These are phyloP conservation scores for Gallinago jamesoni DNA, from an alignment of 2,113 vertebrate genomes.

Conservation along the genomic window DNA sequence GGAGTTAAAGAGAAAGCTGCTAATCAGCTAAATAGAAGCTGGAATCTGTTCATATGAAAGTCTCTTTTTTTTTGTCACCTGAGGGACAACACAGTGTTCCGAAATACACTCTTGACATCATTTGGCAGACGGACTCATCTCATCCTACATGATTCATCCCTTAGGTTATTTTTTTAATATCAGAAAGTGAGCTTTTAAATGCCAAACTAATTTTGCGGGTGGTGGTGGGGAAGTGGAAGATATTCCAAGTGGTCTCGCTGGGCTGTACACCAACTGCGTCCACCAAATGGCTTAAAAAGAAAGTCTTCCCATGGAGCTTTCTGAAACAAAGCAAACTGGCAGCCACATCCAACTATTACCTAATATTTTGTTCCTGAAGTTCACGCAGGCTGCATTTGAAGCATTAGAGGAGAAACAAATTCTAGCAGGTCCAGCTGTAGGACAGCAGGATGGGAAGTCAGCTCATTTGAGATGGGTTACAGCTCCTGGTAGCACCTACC, in stretches of 20 bases:
- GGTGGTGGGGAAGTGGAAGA: slow-evolving; percentile 65
- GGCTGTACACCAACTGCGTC: slow-evolving; percentile 76
- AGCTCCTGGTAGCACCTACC: slow-evolving; percentile 71
- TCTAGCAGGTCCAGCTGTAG: slow-evolving; percentile 33
- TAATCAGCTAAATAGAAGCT: slow-evolving; percentile 82
- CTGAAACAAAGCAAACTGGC: slow-evolving; percentile 38
- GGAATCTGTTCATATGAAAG: slow-evolving; percentile 73
- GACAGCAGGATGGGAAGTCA: background rate
- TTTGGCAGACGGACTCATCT: slow-evolving; percentile 70
- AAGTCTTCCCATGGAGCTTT: slow-evolving; percentile 59
- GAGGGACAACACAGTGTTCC: slow-evolving; percentile 70
- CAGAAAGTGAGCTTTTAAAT: slow-evolving; percentile 79
- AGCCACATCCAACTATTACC: slow-evolving; percentile 67
- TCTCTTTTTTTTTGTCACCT: slow-evolving; percentile 59
- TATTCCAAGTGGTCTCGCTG: slow-evolving; percentile 75
- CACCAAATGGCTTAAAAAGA: slow-evolving; percentile 74
- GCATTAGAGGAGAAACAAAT: background rate
- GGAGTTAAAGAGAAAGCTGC: slow-evolving; percentile 72
- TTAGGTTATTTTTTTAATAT: slow-evolving; percentile 79
- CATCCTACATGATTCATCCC: slow-evolving; percentile 71
- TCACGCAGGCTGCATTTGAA: background rate
- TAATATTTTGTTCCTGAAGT: slow-evolving; percentile 57
- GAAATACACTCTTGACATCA: slow-evolving; percentile 72
- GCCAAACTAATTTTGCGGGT: slow-evolving; percentile 80
- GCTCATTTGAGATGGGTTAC: background rate